Evolutionary conservation across 2,888 invertebrate species (phyloP), one percentile per base, ranked within the genome.

Genomic region (Dysmachus trigonus): DNA sequence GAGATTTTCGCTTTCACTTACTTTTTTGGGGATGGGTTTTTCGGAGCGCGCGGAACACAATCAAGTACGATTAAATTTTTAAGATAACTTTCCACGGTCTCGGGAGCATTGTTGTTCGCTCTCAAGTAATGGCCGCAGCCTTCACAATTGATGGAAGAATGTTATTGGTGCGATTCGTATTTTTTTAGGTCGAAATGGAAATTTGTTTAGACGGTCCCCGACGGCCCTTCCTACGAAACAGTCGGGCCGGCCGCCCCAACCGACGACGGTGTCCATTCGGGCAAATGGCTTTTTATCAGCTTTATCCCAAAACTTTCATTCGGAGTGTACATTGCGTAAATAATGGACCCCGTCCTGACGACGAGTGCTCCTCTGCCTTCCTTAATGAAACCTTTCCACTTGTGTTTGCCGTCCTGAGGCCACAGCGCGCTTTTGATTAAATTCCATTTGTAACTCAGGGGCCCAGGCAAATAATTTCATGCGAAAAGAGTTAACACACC

Each of bases 11-110:
- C 27, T 62, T 77, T 77, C 47, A 15, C 77, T 77, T 22, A 77
- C 30, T 77, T 77, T 47, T 18, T n/a, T n/a, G n/a, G n/a, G 30
- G 47, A 47, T 41, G 47, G 38, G 6, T 51, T 77, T 77, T n/a
- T 15, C 47, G 47, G 77, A 77, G 41, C 22, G 27, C 13, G 47
- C 13, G n/a, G n/a, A n/a, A n/a, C 41, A 77, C 47, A 77, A 77
- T 77, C 77, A 77, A 77, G 77, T 47, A 47, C 77, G 77, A 77
- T 77, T 77, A 77, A 77, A 77, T 77, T 77, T 41, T 77, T 62
- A 62, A 62, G 62, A 62, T 62, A 62, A 62, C 62, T 62, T 62
- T 62, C 27, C 22, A 62, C 62, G 62, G 62, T 62, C 62, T 62
- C 62, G 62, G 27, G 27, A 18, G 62, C 62, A 62, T 62, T 62